A percentile compares a stretch with the other conserved stretches of the same genome.
Conservation (phyloP, 2,888 invertebrate species). For the Phengaris arion region DNA sequence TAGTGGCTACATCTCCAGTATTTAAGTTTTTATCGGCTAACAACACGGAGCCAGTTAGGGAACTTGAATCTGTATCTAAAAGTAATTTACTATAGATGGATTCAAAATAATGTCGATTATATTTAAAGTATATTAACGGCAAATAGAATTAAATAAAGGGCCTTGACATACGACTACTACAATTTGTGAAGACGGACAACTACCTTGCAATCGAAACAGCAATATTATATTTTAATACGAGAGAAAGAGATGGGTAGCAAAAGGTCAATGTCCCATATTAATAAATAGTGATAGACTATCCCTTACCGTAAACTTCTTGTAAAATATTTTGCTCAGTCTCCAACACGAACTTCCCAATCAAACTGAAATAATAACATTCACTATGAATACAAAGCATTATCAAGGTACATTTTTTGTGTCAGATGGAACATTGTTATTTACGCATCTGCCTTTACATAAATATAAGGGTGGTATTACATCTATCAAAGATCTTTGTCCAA, state of each 20-base stretch:
- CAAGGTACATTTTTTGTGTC: too few relatives aligned
- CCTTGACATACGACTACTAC: not conserved
- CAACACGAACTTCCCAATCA: constrained; percentile 81
- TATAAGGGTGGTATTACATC: too few relatives aligned
- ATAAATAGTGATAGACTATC: constrained; percentile 35
- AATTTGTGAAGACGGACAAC: not conserved
- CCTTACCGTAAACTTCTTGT: constrained; percentile 47
- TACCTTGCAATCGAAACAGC: not conserved
- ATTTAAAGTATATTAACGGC: too few relatives aligned
- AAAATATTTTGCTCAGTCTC: constrained; percentile 64
- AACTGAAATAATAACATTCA: constrained; percentile 49
- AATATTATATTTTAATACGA: not conserved
- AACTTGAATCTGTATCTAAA: constrained; percentile 43
- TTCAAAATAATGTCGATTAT: too few relatives aligned
- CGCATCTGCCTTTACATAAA: too few relatives aligned
- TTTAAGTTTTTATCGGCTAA: constrained; percentile 74
- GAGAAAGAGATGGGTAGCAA: not conserved
- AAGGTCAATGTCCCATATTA: not conserved
- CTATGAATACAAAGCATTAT: not conserved
- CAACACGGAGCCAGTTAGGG: constrained; percentile 79
- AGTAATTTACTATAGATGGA: not conserved
- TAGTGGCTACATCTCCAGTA: constrained; percentile 81
- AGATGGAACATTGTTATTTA: too few relatives aligned
- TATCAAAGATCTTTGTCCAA: too few relatives aligned
- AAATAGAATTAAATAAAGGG: not conserved